Evolutionary conservation across 2,888 invertebrate genomes (phyloP).

Genomic region (Strigamia crassipes): DNA sequence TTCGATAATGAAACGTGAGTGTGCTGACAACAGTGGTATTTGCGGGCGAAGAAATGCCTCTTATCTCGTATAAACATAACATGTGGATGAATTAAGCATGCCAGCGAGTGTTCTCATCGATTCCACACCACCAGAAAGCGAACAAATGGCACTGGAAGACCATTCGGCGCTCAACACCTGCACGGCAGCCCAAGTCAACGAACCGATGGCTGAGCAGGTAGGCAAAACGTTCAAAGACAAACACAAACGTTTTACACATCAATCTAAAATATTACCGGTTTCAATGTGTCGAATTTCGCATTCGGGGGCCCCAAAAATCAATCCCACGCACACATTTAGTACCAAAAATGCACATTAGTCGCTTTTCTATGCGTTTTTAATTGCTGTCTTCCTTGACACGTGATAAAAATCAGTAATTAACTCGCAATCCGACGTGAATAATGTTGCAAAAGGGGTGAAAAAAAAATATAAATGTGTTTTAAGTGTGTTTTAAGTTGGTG

Average conservation of each 20-base stretch:
- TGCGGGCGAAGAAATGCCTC: neutral
- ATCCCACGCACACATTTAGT: neutral
- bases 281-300: neutral
- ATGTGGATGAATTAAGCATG: neutral
- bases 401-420: conserved; percentile 2
- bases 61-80: neutral
- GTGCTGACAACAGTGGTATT: neutral
- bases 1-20: neutral
- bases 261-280: neutral
- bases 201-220: conserved; percentile 30
- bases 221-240: neutral
- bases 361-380: neutral
- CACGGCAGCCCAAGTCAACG: conserved; percentile 29
- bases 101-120: conserved; percentile 14
- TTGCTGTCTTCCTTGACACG: neutral
- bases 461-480: neutral
- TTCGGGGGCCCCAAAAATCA: too few relatives aligned
- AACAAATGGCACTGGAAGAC: conserved; percentile 6
- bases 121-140: neutral
- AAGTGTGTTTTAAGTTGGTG: too few relatives aligned
- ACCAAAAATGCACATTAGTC: too few relatives aligned
- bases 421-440: neutral
- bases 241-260: neutral
- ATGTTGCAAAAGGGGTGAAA: neutral
- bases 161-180: conserved; percentile 16